Conservation (phyloP, 2,113 vertebrate genomes). For the Lophotis ruficrista region DNA sequence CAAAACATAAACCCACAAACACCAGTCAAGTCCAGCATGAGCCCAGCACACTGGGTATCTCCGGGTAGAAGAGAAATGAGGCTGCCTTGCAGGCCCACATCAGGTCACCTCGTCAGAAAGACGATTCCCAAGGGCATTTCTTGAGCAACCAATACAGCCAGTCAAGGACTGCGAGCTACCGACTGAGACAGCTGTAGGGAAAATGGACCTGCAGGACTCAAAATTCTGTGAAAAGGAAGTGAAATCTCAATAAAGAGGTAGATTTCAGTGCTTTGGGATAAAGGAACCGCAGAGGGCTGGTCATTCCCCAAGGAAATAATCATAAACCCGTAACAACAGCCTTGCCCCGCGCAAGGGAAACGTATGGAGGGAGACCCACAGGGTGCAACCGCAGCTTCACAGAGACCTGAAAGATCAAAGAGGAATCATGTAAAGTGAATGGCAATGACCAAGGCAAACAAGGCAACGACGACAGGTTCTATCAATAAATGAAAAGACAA, state of each 20-base stretch:
- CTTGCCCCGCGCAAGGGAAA: background rate
- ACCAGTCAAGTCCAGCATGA: background rate
- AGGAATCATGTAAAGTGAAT: background rate
- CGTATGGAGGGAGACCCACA: background rate
- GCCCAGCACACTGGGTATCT: background rate
- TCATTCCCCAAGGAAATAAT: background rate
- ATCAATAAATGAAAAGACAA: background rate
- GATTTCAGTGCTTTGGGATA: background rate
- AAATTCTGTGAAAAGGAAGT: background rate
- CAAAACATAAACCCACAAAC: background rate
- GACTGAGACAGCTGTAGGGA: background rate
- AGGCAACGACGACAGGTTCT: background rate
- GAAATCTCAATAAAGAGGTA: background rate
- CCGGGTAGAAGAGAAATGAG: background rate
- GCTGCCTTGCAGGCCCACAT: background rate
- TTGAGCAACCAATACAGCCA: background rate
- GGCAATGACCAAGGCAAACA: background rate
- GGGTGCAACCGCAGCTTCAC: fast-evolving
- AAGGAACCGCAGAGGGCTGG: background rate
- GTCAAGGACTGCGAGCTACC: background rate
- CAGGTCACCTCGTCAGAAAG: background rate
- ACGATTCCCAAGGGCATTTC: fast-evolving
- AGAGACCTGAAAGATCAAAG: background rate
- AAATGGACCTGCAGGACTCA: background rate
- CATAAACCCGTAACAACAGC: background rate